These are phyloP conservation scores for Xenops minutus DNA, from an alignment of 2,797 vertebrate genomes.

Conservation along the genomic window DNA sequence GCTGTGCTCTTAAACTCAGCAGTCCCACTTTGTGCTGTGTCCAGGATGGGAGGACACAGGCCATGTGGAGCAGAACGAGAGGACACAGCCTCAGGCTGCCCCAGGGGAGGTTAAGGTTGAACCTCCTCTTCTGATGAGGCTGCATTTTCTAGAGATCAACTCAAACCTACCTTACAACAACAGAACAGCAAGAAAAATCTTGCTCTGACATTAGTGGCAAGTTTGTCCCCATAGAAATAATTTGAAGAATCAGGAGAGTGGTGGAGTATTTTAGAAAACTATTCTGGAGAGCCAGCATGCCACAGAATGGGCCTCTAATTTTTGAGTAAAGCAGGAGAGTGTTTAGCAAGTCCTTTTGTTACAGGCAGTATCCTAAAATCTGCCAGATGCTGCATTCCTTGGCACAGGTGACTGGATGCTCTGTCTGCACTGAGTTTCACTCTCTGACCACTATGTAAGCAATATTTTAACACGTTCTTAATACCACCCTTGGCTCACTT, in stretches of 20 bases:
- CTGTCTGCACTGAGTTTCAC: not conserved
- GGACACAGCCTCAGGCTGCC: not conserved
- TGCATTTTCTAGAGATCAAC: not conserved
- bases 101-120: not conserved
- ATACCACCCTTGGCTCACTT: not conserved
- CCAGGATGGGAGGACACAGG: not conserved
- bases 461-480: not conserved
- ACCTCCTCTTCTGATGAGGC: not conserved
- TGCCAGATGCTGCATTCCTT: not conserved
- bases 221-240: not conserved
- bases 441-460: not conserved
- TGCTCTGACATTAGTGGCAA: not conserved
- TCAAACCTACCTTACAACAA: not conserved
- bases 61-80: not conserved
- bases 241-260: not conserved
- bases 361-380: not conserved
- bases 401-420: not conserved
- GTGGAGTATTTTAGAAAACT: not conserved
- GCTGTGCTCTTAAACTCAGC: not conserved
- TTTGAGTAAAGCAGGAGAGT: not conserved
- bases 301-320: not conserved
- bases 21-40: not conserved
- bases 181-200: not conserved
- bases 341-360: not conserved
- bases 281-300: not conserved